Evolutionary conservation across 2,797 vertebrate species (phyloP).

Genomic region (Crypturellus tataupa): DNA sequence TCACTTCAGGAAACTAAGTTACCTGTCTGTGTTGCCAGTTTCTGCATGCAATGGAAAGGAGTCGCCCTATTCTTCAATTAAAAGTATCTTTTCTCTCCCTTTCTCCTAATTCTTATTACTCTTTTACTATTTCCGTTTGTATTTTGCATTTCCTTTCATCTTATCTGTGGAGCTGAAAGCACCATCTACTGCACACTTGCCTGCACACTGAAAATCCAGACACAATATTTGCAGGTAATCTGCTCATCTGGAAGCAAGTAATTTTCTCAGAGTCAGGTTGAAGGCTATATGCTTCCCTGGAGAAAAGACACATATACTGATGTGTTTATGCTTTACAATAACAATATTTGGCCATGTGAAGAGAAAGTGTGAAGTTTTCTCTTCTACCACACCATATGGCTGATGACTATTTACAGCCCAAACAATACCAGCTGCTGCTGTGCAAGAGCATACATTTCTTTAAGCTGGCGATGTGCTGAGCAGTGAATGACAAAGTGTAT

Average conservation of each 20-base stretch:
- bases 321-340: constrained; percentile 80
- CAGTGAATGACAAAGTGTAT: constrained; percentile 46
- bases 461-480: constrained; percentile 65
- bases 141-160: neutral
- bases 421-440: constrained; percentile 80
- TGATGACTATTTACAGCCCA: constrained; percentile 80
- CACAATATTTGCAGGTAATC: constrained; percentile 51
- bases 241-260: constrained; percentile 16
- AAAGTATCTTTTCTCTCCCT: neutral
- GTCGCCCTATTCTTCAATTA: constrained; percentile 21
- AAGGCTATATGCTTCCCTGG: constrained; percentile 59
- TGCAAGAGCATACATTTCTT: constrained; percentile 62
- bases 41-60: constrained; percentile 13
- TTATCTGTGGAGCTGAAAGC: neutral
- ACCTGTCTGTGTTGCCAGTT: neutral
- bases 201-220: neutral
- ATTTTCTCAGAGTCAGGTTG: constrained; percentile 58
- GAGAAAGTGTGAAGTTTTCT: constrained; percentile 76
- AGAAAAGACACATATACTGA: constrained; percentile 72
- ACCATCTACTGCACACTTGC: neutral
- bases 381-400: constrained; percentile 82
- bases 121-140: neutral
- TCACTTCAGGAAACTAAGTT: constrained; percentile 51
- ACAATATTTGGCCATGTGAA: constrained; percentile 82
- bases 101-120: neutral